phyloP scores from a whole-genome alignment of 37 sponge, comb jelly and placozoan species.

The Cliona cf. orientalis region DNA sequence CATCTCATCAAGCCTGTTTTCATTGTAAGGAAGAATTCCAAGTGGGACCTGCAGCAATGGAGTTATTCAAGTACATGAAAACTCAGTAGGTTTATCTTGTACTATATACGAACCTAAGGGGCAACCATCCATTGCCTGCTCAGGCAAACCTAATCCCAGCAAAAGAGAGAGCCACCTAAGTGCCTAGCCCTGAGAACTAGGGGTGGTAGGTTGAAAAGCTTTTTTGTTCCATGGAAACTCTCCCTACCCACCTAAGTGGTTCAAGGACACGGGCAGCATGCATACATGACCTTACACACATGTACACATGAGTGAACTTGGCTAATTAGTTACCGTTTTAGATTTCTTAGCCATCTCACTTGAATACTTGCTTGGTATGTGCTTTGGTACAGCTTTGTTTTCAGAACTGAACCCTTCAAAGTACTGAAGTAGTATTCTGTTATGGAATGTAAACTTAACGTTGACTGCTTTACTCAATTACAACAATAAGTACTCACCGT shows the following conservation, averaged over 20 bases:
- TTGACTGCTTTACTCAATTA: not conserved
- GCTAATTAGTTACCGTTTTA: not conserved
- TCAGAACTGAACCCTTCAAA: constrained; percentile 10
- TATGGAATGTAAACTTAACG: not conserved
- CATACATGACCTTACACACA: too few species aligned
- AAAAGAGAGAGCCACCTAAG: too few species aligned
- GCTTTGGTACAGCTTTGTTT: not conserved
- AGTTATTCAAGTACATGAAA: not conserved
- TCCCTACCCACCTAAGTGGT: too few species aligned
- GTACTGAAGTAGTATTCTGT: constrained; percentile 12
- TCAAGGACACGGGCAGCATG: too few species aligned
- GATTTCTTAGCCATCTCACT: constrained; percentile 18
- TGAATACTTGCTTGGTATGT: constrained; percentile 31
- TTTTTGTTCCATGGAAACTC: too few species aligned
- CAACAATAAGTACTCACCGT: not conserved
- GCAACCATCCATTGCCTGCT: too few species aligned
- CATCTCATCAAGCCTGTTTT: constrained; percentile 59
- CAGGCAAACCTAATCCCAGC: too few species aligned
- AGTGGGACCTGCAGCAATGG: constrained; percentile 30
- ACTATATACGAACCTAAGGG: too few species aligned
- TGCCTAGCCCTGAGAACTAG: too few species aligned
- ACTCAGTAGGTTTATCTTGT: not conserved
- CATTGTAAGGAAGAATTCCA: constrained; percentile 22
- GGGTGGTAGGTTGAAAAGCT: too few species aligned
- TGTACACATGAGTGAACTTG: too few species aligned